Percentiles rank a stretch among this genome's conserved stretches.
Conservation (phyloP, 2,797 vertebrate genomes). For the Mormyrus proboscirostris region DNA sequence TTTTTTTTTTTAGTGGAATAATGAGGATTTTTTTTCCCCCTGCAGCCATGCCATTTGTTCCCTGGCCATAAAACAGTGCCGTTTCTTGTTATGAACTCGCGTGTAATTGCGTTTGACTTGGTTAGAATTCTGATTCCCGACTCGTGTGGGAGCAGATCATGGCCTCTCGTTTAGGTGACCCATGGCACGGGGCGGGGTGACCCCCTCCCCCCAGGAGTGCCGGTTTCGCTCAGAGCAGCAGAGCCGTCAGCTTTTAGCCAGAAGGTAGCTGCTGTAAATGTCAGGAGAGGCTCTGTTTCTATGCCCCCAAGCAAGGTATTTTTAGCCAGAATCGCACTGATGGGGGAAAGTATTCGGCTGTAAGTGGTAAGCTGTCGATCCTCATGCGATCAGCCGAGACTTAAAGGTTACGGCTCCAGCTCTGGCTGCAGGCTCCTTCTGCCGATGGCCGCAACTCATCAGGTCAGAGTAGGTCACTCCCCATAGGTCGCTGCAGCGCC, state of each 20-base stretch:
- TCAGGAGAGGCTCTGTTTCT: neutral
- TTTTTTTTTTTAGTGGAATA: neutral
- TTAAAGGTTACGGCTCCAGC: neutral
- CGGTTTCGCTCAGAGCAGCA: neutral
- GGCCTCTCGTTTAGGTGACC: neutral
- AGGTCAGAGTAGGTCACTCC: neutral
- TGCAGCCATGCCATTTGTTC: neutral
- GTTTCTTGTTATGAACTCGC: neutral
- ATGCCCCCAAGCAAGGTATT: neutral
- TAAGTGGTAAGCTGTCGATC: neutral
- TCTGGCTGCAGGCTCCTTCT: neutral
- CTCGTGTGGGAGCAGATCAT: neutral
- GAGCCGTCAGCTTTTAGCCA: neutral
- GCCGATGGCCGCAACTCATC: neutral
- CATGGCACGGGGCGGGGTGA: neutral
- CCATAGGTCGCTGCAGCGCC: neutral
- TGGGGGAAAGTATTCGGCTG: neutral
- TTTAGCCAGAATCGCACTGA: neutral
- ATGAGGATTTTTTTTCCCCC: neutral
- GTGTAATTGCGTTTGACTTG: slow-evolving; percentile 5
- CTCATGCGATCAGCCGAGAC: neutral
- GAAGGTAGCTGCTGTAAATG: neutral
- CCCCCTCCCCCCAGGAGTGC: neutral
- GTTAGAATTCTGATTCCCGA: neutral
- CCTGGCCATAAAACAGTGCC: neutral